Percentiles rank a stretch among this genome's conserved stretches.
These are phyloP conservation scores for Sciurus vulgaris DNA, from an alignment of 2,797 vertebrate species.

Conservation along the genomic window DNA sequence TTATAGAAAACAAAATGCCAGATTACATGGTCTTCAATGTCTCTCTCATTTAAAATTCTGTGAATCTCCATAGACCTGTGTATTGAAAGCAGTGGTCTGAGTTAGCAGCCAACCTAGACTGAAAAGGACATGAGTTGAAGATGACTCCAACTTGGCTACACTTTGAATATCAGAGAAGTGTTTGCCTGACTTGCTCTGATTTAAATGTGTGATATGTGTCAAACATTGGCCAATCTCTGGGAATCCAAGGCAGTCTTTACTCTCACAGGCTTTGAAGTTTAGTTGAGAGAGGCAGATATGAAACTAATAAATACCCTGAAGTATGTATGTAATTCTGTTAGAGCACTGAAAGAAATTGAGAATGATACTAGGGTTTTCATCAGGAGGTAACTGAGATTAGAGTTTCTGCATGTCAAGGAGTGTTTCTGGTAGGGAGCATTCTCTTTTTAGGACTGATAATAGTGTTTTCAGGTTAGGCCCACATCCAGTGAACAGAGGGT, in stretches of 20 bases:
- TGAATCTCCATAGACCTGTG: not conserved
- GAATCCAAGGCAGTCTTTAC: not conserved
- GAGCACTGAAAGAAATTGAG: not conserved
- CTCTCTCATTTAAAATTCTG: not conserved
- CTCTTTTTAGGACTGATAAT: constrained; percentile 10
- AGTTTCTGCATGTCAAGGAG: not conserved
- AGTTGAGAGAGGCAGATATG: not conserved
- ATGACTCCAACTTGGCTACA: not conserved
- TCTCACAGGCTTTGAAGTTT: not conserved
- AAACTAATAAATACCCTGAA: not conserved
- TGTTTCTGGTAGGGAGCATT: constrained; percentile 9
- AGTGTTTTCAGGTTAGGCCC: not conserved
- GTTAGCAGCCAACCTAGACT: not conserved
- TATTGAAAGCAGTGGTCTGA: not conserved
- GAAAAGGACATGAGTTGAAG: not conserved
- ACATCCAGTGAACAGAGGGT: not conserved
- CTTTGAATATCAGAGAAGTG: not conserved
- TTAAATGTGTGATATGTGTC: not conserved
- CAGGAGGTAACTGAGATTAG: not conserved
- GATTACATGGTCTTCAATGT: not conserved
- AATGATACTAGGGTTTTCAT: not conserved
- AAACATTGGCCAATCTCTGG: not conserved
- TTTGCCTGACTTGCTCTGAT: not conserved
- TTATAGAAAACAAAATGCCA: constrained; percentile 19
- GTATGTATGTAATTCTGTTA: not conserved